Base-by-base conservation (phyloP, 1,140 invertebrate species). In the Heliconius eleuchia region DNA sequence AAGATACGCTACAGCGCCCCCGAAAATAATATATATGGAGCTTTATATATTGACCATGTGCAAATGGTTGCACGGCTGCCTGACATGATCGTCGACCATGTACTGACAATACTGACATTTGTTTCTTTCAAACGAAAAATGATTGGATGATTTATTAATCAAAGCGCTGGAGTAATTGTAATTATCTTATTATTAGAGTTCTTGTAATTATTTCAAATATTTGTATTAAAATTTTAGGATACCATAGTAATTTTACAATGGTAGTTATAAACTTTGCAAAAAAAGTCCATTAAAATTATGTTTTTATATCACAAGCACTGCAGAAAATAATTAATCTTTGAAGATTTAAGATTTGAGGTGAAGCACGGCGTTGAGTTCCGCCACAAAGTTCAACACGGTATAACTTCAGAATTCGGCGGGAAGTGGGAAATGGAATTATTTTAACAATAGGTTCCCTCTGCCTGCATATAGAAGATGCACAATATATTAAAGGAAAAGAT, bases 131-230 rank as follows among this genome's bases (percentile, higher is more conserved):
- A 46, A 78, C 83, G 76, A 88, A 87, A 92, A 92, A 91, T 90
- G 89, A 86, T 88, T 86, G 88, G 86, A 88, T 88, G 88, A 92
- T 91, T 88, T 85, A 83, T 77, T 85, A 87, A 83, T 77, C 84
- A 87, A 90, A 84, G 83, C 87, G 88, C 60, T 30, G 27, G 0
- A 30, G 60, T 23, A 66, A 16, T 66, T 66, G 1, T 66, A 66
- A 66, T 37, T 37, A 34, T 34, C 34, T 34, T 34, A 34, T 34
- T 34, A 34, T 34, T 34, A 34, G 34, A 34, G 34, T 5, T 34
- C 5, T 13, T 66, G 16, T 30, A 23, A 30, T 13, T 46, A 46
- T n/a, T 8, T 57, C 0, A 23, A 60, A 23, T 23, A 9, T 11
- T 23, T 23, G 7, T 60, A 9, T 19, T 52, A 7, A 2, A 19